phyloP scores from a whole-genome alignment of 2,113 vertebrate genomes.

The Forbesichthys agassizii region DNA sequence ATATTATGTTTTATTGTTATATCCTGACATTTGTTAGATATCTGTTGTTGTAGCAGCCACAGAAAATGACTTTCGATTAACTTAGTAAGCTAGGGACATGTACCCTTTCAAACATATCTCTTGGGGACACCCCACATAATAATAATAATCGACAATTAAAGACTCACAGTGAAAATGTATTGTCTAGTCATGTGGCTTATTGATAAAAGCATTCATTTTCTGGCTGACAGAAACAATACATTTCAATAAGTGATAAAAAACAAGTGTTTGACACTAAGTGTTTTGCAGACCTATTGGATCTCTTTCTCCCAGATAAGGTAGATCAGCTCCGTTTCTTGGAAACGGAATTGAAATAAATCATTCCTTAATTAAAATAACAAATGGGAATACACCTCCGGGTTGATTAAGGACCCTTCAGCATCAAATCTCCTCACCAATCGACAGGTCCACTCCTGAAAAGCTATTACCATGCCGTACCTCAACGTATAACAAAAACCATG shows the following conservation, averaged over 20 bases:
- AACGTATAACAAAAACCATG: no score
- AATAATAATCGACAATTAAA: constrained; percentile 38
- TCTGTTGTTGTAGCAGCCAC: constrained; percentile 32
- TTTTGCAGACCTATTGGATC: no score
- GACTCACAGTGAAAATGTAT: constrained; percentile 38
- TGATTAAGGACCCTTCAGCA: no score
- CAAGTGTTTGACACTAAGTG: background rate
- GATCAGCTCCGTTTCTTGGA: background rate
- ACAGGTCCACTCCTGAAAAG: no score
- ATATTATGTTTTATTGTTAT: no score
- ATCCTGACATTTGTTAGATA: no score
- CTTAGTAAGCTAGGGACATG: constrained; percentile 9
- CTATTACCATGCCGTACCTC: no score
- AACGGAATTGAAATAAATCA: background rate
- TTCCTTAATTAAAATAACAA: background rate
- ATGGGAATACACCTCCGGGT: background rate
- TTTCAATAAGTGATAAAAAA: constrained; percentile 46
- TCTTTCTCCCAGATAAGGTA: background rate
- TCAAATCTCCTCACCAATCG: no score
- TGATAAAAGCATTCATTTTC: constrained; percentile 56
- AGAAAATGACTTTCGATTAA: constrained; percentile 7
- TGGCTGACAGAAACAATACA: constrained; percentile 45
- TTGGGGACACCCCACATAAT: constrained; percentile 32
- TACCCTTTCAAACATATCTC: constrained; percentile 12
- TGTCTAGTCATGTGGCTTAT: constrained; percentile 46